These are phyloP conservation scores for Lepidurus couesii DNA, from an alignment of 1,140 invertebrate species.

Conservation along the genomic window DNA sequence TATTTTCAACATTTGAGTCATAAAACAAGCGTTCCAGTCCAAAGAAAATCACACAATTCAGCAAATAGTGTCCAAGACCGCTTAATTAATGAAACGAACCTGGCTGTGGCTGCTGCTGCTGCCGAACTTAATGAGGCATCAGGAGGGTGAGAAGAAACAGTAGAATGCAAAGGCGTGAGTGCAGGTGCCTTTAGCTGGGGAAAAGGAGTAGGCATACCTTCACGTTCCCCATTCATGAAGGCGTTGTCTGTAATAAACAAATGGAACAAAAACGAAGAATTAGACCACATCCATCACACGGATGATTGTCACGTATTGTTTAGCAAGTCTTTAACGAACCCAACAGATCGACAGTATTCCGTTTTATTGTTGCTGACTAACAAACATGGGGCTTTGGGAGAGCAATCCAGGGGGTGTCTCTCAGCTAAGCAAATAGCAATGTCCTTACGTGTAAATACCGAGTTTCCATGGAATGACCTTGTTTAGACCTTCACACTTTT, in stretches of 20 bases:
- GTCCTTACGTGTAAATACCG: too few relatives aligned
- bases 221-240: conserved; percentile 30
- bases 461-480: background rate
- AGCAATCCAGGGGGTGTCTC: background rate
- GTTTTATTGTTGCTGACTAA: too few relatives aligned
- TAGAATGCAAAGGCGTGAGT: conserved; percentile 28
- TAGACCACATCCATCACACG: background rate
- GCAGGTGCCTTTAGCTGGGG: conserved; percentile 27
- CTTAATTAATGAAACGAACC: background rate
- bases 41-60: background rate
- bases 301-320: too few relatives aligned
- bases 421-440: too few relatives aligned
- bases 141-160: background rate
- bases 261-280: conserved; percentile 12
- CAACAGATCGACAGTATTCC: too few relatives aligned
- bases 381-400: background rate
- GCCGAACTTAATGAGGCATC: background rate
- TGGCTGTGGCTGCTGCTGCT: background rate
- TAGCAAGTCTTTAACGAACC: too few relatives aligned
- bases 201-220: conserved; percentile 29
- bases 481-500: background rate
- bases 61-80: background rate
- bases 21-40: too few relatives aligned
- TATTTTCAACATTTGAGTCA: too few relatives aligned
- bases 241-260: conserved; percentile 26